A percentile compares a stretch with the other conserved stretches of the same genome.
Evolutionary conservation across 2,797 vertebrate genomes (phyloP).

Genomic region (Borostomias antarcticus): DNA sequence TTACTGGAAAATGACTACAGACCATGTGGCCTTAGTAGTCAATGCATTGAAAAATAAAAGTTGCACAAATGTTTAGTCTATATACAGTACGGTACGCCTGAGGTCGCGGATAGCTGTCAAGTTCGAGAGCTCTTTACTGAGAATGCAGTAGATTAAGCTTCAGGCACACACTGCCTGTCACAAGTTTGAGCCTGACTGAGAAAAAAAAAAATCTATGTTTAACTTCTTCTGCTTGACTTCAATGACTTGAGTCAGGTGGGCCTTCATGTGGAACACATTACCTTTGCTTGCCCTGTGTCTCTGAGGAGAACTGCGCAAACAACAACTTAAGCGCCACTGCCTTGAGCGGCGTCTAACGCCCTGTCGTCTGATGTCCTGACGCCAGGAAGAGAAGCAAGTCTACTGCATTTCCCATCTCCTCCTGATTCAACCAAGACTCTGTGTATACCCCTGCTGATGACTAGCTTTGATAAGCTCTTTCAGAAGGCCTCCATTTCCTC

Average conservation of each 20-base stretch:
- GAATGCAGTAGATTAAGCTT: neutral
- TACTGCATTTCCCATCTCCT: neutral
- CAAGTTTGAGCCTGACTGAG: neutral
- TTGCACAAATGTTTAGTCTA: neutral
- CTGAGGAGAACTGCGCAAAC: neutral
- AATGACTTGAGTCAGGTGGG: neutral
- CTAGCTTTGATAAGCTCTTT: conserved; percentile 34
- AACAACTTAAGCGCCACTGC: neutral
- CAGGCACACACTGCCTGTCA: neutral
- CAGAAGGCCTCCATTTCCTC: conserved; percentile 23
- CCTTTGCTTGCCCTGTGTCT: neutral
- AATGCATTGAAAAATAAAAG: neutral
- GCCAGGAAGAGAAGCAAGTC: neutral
- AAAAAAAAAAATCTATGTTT: neutral
- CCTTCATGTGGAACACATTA: neutral
- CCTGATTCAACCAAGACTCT: neutral
- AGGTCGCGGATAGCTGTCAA: neutral
- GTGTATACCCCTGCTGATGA: conserved; percentile 21
- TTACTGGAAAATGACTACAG: neutral
- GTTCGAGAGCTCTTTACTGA: neutral
- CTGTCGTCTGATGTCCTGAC: neutral
- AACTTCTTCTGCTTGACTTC: neutral
- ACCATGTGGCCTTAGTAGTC: neutral
- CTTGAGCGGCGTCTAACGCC: neutral
- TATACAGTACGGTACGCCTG: neutral